phyloP scores from a whole-genome alignment of 1,140 invertebrate genomes.

The Oncopeltus fasciatus region DNA sequence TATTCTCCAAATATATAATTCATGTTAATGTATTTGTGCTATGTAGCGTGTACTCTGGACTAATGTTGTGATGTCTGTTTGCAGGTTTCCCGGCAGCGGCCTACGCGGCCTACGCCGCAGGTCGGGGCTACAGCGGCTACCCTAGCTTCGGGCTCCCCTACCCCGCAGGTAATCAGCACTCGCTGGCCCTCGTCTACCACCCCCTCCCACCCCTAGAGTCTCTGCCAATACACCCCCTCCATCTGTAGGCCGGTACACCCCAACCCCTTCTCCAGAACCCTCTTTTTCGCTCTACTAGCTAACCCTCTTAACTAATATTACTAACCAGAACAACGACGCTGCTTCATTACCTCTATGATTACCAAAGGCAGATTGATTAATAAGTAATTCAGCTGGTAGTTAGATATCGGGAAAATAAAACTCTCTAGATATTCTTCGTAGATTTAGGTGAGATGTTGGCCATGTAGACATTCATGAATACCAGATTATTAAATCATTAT shows the following conservation, averaged over 20 bases:
- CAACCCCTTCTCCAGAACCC: background rate
- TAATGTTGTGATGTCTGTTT: constrained; percentile 28
- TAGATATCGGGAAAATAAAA: no score
- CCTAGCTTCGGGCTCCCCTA: constrained; percentile 92
- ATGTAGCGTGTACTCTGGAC: no score
- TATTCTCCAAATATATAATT: no score
- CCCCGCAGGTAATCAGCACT: constrained; percentile 76
- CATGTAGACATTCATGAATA: no score
- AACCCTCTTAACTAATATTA: background rate
- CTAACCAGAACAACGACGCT: no score
- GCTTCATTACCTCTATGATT: no score
- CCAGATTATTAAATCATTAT: no score
- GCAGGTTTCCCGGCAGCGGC: constrained; percentile 85
- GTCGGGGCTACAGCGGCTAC: constrained; percentile 86
- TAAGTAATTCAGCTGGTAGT: no score
- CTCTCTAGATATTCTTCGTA: no score
- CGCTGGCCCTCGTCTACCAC: constrained; percentile 47
- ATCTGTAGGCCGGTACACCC: constrained; percentile 57
- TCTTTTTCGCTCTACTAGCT: background rate
- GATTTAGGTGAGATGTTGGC: no score
- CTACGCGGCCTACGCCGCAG: constrained; percentile 83
- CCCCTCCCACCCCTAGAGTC: constrained; percentile 34
- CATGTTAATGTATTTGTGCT: no score
- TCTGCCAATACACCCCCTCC: constrained; percentile 54
- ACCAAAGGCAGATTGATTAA: no score